A percentile compares a stretch with the other conserved stretches of the same genome.
Evolutionary conservation across 2,113 vertebrate genomes (phyloP).

Genomic region (Lepus europaeus): DNA sequence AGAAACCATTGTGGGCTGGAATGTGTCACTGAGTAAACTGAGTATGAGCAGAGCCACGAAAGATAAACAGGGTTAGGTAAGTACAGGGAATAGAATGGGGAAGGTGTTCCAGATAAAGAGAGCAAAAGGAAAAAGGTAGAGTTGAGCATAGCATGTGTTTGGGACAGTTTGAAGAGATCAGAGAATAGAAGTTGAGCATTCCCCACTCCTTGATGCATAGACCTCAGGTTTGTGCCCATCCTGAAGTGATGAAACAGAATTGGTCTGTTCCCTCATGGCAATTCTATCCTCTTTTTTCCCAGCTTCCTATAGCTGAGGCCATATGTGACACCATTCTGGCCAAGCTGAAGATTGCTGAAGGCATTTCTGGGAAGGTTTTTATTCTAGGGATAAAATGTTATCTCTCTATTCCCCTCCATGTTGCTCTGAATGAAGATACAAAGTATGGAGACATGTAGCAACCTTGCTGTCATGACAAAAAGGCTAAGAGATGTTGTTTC

Average conservation of each 20-base stretch:
- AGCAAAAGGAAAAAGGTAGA: not conserved
- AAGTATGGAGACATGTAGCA: not conserved
- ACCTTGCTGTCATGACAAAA: not conserved
- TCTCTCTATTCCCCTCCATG: no score
- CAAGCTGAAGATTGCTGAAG: not conserved
- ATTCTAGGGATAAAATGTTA: not conserved
- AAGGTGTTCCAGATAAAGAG: not conserved
- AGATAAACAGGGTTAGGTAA: not conserved
- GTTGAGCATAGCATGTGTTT: not conserved
- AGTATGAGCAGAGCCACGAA: not conserved
- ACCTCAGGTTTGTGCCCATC: not conserved
- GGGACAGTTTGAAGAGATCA: not conserved
- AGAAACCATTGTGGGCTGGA: not conserved
- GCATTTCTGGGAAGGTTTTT: slow-evolving; percentile 14
- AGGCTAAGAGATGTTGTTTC: not conserved
- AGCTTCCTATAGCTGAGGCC: not conserved
- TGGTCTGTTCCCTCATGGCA: not conserved
- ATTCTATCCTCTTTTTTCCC: not conserved
- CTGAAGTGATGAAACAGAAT: not conserved
- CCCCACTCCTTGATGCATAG: not conserved
- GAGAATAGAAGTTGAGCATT: not conserved
- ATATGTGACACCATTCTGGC: not conserved
- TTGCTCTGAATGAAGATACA: not conserved
- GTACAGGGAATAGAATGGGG: not conserved
- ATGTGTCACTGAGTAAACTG: not conserved